Evolutionary conservation across 2,888 invertebrate species (phyloP).

Genomic region (Arctia plantaginis): DNA sequence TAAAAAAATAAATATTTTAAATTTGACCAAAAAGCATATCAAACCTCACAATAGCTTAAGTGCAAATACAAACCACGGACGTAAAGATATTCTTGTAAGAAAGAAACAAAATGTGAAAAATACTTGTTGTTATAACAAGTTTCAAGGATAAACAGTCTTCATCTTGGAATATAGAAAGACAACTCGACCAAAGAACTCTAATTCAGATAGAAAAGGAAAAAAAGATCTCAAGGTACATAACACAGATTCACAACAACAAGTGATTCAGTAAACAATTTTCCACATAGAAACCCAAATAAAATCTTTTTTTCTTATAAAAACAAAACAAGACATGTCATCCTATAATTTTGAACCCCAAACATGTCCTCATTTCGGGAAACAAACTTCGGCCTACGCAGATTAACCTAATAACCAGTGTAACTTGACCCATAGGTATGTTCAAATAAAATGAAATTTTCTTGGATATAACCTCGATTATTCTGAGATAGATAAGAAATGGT

Average conservation of each 20-base stretch:
- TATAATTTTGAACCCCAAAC: slow-evolving; percentile 48
- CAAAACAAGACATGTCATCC: slow-evolving; percentile 47
- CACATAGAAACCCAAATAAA: slow-evolving; percentile 25
- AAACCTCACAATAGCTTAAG: no score
- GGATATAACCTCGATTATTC: slow-evolving; percentile 6
- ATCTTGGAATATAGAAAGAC: neutral
- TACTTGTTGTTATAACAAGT: neutral
- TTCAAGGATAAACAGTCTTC: neutral
- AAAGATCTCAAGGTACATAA: neutral
- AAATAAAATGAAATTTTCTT: neutral
- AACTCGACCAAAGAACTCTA: neutral
- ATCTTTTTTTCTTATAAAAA: slow-evolving; percentile 43
- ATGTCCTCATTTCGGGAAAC: slow-evolving; percentile 40
- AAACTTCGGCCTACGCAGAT: slow-evolving; percentile 41
- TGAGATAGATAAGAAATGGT: neutral
- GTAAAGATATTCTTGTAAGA: neutral
- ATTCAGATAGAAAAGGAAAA: slow-evolving; percentile 4
- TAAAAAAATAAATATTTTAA: no score
- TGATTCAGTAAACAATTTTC: slow-evolving; percentile 34
- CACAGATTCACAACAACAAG: slow-evolving; percentile 19
- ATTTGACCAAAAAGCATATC: no score
- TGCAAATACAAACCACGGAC: neutral
- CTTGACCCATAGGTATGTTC: slow-evolving; percentile 22
- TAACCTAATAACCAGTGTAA: slow-evolving; percentile 30
- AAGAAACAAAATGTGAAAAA: neutral